Conservation (phyloP, 2,888 invertebrate species). For the Helicoverpa assulta region DNA sequence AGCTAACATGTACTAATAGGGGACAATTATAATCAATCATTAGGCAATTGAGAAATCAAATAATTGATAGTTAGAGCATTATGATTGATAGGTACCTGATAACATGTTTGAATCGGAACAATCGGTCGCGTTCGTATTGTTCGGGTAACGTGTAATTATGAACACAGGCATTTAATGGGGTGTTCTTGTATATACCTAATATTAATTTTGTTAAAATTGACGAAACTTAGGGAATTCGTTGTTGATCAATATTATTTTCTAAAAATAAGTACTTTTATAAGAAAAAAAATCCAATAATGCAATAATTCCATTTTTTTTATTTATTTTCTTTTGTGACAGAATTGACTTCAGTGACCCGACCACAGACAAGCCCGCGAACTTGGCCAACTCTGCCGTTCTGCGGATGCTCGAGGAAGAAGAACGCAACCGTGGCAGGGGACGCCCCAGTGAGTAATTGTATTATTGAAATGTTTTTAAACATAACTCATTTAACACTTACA, state of each 20-base stretch:
- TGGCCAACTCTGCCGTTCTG: constrained; percentile 96
- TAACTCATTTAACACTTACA: not conserved
- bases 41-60: constrained; percentile 27
- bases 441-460: constrained; percentile 89
- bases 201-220: too few species aligned
- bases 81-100: too few species aligned
- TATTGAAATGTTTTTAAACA: not conserved
- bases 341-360: constrained; percentile 94
- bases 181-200: too few species aligned
- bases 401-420: constrained; percentile 96
- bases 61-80: not conserved
- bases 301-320: not conserved
- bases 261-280: too few species aligned
- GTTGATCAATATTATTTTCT: too few species aligned
- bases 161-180: too few species aligned
- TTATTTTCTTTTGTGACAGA: constrained; percentile 86
- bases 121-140: too few species aligned
- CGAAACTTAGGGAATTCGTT: too few species aligned
- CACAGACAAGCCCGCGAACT: constrained; percentile 93
- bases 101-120: too few species aligned
- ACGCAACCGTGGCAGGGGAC: constrained; percentile 91
- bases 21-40: constrained; percentile 14
- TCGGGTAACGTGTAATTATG: too few species aligned
- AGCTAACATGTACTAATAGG: not conserved
- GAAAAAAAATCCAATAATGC: not conserved